A percentile compares a stretch with the other conserved stretches of the same genome.
These are phyloP conservation scores for Xenopus tropicalis DNA, from an alignment of 2,113 vertebrate genomes.

Conservation along the genomic window UCB_Xtro_10.0 CM004448.2:8531001-8531500, in stretches of 20 bases:
- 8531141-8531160: not conserved
- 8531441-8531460: not conserved
- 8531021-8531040: not conserved
- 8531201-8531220: too few species aligned
- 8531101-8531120: not conserved
- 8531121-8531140: not conserved
- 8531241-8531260: not conserved
- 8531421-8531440: not conserved
- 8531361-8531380: not conserved
- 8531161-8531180: slow-evolving; percentile 5
- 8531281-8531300: not conserved
- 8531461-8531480: too few species aligned
- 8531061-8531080: not conserved
- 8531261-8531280: not conserved
- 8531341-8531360: not conserved
- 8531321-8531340: not conserved
- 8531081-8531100: not conserved
- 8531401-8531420: not conserved
- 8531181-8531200: too few species aligned
- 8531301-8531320: not conserved
- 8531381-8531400: not conserved
- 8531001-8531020: not conserved
- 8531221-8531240: too few species aligned
- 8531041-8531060: slow-evolving; percentile 16
- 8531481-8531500: not conserved